Evolutionary conservation across 2,113 vertebrate genomes (phyloP), one percentile per base, ranked within the genome.

Genomic region (Equus quagga): DNA sequence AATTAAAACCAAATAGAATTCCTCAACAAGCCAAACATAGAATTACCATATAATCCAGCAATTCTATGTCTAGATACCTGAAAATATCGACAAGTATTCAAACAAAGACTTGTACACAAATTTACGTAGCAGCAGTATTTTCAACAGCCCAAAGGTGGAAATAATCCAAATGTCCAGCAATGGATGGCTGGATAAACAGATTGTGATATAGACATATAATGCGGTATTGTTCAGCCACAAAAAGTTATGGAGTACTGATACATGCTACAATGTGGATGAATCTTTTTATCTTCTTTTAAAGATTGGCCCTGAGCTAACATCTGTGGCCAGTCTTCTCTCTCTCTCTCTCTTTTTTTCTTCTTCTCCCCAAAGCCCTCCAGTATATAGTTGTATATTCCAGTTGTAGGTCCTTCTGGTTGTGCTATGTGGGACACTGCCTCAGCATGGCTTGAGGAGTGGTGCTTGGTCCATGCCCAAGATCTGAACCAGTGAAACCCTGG

Each of bases 1-100:
- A 96, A 84, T 83, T 54, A 87, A 67, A 96, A 79, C 24, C 49
- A 94, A 94, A 85, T 31, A 94, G 33, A 75, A 23, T 85, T 82
- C 62, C 56, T 97, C 65, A 96, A 60, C 73, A 80, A 73, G 56
- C 70, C 28, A 91, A 73, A 94, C 9, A 78, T 26, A 81, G 44
- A 85, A 78, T 79, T 87, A 65, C 10, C 36, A 31, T 56, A 56
- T 58, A n/a, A 84, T 33, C 7, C 26, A 88, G 49, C 14, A 79
- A 87, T 67, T 97, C 36, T 23, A 75, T 24, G 82, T 79, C 49
- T 91, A 64, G 44, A 84, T 93, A 64, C 51, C 31, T 5, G 0
- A 60, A 94, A 69, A 49, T 83, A 84, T 9, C 80, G 31, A 33
- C 28, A 83, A 46, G 10, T 69, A 70, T 33, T 81, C n/a, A 78